Percentiles rank a stretch among this genome's conserved stretches.
These are phyloP conservation scores for Andrena trimmerana DNA, from an alignment of 2,888 invertebrate genomes.

Conservation along the genomic window DNA sequence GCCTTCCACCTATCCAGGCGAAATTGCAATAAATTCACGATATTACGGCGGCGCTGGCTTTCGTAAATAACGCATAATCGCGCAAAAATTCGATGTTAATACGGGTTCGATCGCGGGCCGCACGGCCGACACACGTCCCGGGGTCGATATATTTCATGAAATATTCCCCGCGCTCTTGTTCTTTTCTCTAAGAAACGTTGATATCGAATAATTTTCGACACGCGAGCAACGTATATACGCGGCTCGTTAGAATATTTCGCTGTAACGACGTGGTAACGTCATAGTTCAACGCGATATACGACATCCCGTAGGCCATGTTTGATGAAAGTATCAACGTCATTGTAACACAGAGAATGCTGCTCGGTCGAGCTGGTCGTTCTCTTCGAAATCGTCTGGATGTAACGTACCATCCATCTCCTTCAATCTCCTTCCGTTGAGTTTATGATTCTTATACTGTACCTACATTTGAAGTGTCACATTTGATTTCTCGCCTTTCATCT, in stretches of 20 bases:
- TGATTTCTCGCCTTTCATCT: not conserved
- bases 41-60: slow-evolving; percentile 7
- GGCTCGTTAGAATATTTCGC: slow-evolving; percentile 40
- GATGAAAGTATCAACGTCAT: slow-evolving; percentile 24
- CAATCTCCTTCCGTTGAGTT: not conserved
- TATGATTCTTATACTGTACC: not conserved
- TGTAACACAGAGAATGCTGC: not conserved
- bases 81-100: slow-evolving; percentile 44
- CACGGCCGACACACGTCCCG: not conserved
- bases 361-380: not conserved
- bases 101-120: slow-evolving; percentile 24
- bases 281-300: slow-evolving; percentile 1
- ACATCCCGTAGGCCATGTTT: not conserved
- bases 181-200: slow-evolving; percentile 14
- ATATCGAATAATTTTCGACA: slow-evolving; percentile 46
- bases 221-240: slow-evolving; percentile 24
- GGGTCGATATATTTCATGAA: slow-evolving; percentile 21
- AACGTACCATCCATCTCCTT: not conserved
- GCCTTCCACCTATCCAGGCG: slow-evolving; percentile 4
- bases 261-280: slow-evolving; percentile 25
- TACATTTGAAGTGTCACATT: not conserved
- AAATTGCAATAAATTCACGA: slow-evolving; percentile 43
- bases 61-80: slow-evolving; percentile 41
- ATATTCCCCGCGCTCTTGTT: slow-evolving; percentile 11
- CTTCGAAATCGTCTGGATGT: not conserved